phyloP scores from a whole-genome alignment of 2,113 vertebrate species.

The Mohoua ochrocephala region DNA sequence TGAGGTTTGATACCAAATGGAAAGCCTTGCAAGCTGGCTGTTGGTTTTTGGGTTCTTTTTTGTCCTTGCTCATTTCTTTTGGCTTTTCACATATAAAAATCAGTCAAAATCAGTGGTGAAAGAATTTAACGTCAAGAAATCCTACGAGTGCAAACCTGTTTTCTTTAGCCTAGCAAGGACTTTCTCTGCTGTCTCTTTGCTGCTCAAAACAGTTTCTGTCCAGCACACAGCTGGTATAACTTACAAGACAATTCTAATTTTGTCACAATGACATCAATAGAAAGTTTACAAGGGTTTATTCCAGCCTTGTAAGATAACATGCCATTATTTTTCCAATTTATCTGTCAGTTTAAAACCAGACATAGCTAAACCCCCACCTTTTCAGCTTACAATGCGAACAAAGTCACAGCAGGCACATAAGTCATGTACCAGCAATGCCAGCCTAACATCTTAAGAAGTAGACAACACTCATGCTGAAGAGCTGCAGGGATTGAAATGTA shows the following conservation, averaged over 20 bases:
- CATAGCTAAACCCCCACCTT: neutral
- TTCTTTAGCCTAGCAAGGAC: neutral
- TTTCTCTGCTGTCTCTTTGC: neutral
- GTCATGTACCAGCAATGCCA: neutral
- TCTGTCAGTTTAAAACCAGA: neutral
- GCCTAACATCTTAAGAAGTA: neutral
- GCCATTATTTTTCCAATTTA: conserved; percentile 3
- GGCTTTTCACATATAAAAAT: neutral
- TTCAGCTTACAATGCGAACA: neutral
- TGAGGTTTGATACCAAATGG: neutral
- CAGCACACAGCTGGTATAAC: neutral
- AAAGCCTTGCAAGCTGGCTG: neutral
- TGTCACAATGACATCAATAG: neutral
- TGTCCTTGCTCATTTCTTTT: neutral
- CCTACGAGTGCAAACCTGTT: neutral
- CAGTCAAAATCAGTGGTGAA: neutral
- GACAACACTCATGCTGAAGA: neutral
- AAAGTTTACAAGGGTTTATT: conserved; percentile 1
- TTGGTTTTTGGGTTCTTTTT: rapidly evolving
- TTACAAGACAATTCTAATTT: neutral
- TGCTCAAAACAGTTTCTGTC: neutral
- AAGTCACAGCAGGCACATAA: neutral
- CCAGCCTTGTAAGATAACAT: neutral
- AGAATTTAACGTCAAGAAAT: neutral
- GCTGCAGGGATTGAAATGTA: neutral